Evolutionary conservation across 1,140 invertebrate genomes (phyloP).

Genomic region (Vanessa tameamea): DNA sequence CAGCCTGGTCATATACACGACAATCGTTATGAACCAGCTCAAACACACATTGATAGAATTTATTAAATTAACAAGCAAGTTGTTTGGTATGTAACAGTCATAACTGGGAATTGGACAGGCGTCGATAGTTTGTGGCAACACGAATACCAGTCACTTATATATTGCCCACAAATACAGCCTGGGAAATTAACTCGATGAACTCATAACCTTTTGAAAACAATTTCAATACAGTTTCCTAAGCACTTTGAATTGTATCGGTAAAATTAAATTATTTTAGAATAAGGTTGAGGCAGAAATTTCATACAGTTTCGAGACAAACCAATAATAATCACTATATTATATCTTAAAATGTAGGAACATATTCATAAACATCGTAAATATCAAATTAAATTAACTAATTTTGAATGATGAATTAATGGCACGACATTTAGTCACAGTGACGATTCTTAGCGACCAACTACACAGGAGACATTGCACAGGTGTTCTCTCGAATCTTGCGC

Average conservation of each 20-base stretch:
- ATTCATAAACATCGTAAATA: no score
- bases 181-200: slow-evolving; percentile 11
- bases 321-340: no score
- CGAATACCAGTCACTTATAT: slow-evolving; percentile 7
- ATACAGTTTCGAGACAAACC: neutral
- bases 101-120: neutral
- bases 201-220: slow-evolving; percentile 4
- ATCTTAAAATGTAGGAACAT: no score
- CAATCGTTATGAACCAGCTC: neutral
- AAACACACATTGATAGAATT: neutral
- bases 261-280: neutral
- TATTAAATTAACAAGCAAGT: no score
- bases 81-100: neutral
- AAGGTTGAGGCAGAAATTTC: neutral
- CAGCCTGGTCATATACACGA: neutral
- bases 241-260: slow-evolving; percentile 1
- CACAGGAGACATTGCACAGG: no score
- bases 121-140: slow-evolving; percentile 1
- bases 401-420: no score
- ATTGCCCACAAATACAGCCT: neutral
- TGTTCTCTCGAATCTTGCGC: no score
- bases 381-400: no score
- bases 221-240: slow-evolving; percentile 2
- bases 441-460: no score
- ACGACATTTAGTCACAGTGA: no score